Base-by-base conservation (phyloP, 2,888 invertebrate species). In the Lordiphosa andalusiaca region DNA sequence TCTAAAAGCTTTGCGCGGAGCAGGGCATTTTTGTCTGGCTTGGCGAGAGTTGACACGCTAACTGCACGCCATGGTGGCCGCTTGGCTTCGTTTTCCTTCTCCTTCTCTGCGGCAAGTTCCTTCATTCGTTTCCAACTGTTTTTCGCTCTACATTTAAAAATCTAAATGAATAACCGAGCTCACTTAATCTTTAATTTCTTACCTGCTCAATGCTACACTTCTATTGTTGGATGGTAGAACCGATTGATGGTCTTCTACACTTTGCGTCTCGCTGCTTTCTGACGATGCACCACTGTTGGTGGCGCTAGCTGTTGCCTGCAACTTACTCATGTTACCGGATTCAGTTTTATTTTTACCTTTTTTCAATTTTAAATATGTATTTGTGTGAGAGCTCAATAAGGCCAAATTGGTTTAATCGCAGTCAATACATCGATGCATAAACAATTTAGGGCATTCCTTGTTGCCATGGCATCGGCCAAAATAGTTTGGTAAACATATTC, bases 51-150 rank as follows among this genome's bases (percentile, higher is more conserved):
- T 19, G 89, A 88, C 21, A 87, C 75, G 41, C 88, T 88, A 19
- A 88, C 88, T 33, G 89, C 85, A 10, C 88, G 81, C 89, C 89
- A 89, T 42, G 90, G 89, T 13, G 89, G 89, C n/a, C 88, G 75
- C 55, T 88, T 88, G 1, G 83, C 78, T 33, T 89, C 89, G 46
- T 66, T 73, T 36, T 87, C 87, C 55, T 82, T 80, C 48, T 80
- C 84, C 40, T 75, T 82, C 16, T 77, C 77, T 7, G 83, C 53
- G 1, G 78, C 77, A 42, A 68, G 55, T 0, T 89, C 89, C 53
- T 88, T 89, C 75, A 89, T 86, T 53, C 85, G 86, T 58, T 85
- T 88, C 88, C 86, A 88, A 66, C 76, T 87, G 50, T 76, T 86
- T 53, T 86, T 76, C 5, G 81, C 84, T 65, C 89, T 89, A 23